phyloP scores from a whole-genome alignment of 2,113 vertebrate species.

The Lates calcarifer region DNA sequence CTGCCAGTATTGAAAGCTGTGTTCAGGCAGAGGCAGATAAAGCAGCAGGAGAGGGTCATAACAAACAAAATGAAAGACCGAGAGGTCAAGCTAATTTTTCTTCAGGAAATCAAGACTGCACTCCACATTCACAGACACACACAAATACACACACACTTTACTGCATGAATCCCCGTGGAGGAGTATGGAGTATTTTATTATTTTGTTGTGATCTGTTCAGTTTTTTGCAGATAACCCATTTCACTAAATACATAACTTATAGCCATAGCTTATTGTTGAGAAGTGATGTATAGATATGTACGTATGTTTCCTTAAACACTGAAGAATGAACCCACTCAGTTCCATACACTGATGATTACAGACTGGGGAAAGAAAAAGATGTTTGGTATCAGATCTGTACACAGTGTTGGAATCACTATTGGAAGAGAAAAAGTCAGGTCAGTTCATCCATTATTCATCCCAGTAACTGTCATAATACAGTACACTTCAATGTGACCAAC shows the following conservation, averaged over 20 bases:
- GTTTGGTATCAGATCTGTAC: not conserved
- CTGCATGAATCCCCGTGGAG: no score
- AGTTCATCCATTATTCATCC: not conserved
- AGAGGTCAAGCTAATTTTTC: constrained; percentile 22
- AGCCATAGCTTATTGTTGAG: no score
- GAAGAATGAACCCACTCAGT: not conserved
- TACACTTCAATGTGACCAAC: not conserved
- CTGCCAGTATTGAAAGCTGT: constrained; percentile 4
- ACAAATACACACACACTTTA: no score
- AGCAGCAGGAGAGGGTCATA: constrained; percentile 11
- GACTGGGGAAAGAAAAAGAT: not conserved
- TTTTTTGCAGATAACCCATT: no score
- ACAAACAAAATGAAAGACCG: constrained; percentile 10
- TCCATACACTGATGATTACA: not conserved
- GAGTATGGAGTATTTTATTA: no score
- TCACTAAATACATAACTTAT: no score
- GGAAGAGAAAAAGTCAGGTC: not conserved
- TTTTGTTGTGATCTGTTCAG: no score
- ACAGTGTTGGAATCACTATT: not conserved
- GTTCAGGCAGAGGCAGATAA: constrained; percentile 6
- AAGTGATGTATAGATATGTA: no score
- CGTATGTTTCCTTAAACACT: no score
- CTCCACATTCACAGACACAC: not conserved
- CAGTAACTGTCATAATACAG: not conserved
- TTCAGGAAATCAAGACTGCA: not conserved